phyloP scores from a whole-genome alignment of 2,113 vertebrate species.

The Sciurus niger region DNA sequence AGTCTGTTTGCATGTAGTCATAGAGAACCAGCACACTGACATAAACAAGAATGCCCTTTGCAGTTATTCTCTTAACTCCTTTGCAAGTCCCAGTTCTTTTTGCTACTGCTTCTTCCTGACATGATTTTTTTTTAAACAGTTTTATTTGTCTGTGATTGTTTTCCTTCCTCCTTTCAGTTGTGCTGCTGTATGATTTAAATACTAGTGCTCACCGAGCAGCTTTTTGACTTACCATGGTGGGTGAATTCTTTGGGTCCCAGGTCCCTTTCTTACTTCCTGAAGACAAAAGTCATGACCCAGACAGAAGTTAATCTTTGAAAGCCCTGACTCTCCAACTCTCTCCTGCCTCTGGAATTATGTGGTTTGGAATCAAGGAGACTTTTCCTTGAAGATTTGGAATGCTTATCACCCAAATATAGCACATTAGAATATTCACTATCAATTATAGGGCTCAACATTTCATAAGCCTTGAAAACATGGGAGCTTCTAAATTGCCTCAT shows the following conservation, averaged over 20 bases:
- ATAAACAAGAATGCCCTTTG: not conserved
- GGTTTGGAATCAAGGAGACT: not conserved
- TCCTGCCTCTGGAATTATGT: not conserved
- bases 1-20: not conserved
- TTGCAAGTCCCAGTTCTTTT: conserved; percentile 22
- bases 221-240: not conserved
- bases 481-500: not conserved
- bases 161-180: not conserved
- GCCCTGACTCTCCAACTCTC: not conserved
- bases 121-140: not conserved
- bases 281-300: not conserved
- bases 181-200: not conserved
- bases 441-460: not conserved
- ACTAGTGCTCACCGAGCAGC: not conserved
- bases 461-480: not conserved
- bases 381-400: not conserved
- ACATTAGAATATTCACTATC: not conserved
- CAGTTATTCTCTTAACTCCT: not conserved
- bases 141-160: conserved; percentile 30
- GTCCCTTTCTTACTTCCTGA: conserved; percentile 9
- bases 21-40: not conserved
- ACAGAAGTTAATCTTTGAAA: not conserved
- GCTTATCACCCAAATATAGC: not conserved
- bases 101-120: not conserved
- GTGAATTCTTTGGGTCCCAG: not conserved